Base-by-base conservation (phyloP, 2,888 invertebrate species). In the Lumbricus terrestris region DNA sequence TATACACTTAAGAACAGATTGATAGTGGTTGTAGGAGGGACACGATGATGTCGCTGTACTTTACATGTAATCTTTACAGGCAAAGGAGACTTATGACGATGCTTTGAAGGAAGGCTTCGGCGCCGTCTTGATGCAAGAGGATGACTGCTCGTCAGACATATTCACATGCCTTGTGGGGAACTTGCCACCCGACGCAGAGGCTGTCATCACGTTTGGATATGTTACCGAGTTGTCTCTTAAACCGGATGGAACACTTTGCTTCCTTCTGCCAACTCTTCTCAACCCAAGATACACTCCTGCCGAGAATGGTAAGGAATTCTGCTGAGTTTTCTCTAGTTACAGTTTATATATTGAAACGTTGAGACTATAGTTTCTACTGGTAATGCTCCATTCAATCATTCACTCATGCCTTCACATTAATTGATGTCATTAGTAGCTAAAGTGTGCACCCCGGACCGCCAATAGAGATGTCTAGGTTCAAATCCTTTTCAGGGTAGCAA, bases 161-260 rank as follows among this genome's bases (percentile, higher is more conserved):
- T 93, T 93, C 90, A 89, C 91, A 18, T 92, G 93, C 90, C 91
- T 90, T 33, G 91, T 93, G 54, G 93, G 93, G 69, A 93, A 93
- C 90, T 91, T 93, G 16, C 93, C 92, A 20, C 90, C 93, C n/a
- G 89, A 92, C 16, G 90, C 88, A 38, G 92, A 90, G 23, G 93
- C 93, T 33, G 89, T 88, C 34, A 89, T 93, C 82, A 91, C 88
- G 38, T 91, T 93, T 85, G 90, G 91, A 23, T 93, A 93, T 90
- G 93, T 92, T 20, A 91, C 91, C 20, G 93, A 93, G 90, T 90
- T 93, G 37, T 90, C 90, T 11, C 88, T 92, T 47, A 92, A 92
- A 35, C 85, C 88, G 20, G 92, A 93, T 54, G 91, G 91, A 33
- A 82, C 37, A n/a, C 88, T 88, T 37, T 34, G 82, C 34, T 90